Conservation (phyloP, 2,888 invertebrate genomes). For the Autographa pulchrina region DNA sequence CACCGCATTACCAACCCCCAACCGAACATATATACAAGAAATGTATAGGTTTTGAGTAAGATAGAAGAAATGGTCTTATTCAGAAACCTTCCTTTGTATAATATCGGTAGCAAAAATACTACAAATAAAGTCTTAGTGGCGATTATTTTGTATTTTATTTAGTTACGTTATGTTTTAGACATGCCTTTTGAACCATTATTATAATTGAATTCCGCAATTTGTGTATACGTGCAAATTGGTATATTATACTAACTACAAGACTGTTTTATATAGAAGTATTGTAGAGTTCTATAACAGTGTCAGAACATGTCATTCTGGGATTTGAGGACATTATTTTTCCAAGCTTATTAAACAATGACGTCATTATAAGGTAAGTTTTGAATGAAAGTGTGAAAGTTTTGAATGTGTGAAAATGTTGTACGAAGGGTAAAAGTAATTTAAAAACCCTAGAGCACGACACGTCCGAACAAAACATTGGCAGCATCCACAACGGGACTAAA, state of each 20-base stretch:
- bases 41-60: slow-evolving; percentile 5
- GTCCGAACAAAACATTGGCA: slow-evolving; percentile 38
- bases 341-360: background rate
- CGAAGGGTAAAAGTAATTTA: slow-evolving; percentile 13
- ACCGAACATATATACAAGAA: background rate
- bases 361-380: background rate
- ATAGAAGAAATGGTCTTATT: background rate
- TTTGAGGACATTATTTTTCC: background rate
- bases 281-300: no score
- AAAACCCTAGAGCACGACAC: slow-evolving; percentile 24
- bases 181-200: no score
- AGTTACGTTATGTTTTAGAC: background rate
- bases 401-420: slow-evolving; percentile 8
- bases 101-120: background rate
- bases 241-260: no score
- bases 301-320: no score
- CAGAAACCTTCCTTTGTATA: background rate
- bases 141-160: background rate
- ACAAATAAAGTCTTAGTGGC: slow-evolving; percentile 5
- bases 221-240: no score
- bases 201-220: no score
- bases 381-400: background rate
- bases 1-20: slow-evolving; percentile 24
- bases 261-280: no score
- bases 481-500: slow-evolving; percentile 38